Percentiles rank a stretch among this genome's conserved stretches.
phyloP scores from a whole-genome alignment of 2,797 vertebrate genomes.

The Coregonus ussuriensis region DNA sequence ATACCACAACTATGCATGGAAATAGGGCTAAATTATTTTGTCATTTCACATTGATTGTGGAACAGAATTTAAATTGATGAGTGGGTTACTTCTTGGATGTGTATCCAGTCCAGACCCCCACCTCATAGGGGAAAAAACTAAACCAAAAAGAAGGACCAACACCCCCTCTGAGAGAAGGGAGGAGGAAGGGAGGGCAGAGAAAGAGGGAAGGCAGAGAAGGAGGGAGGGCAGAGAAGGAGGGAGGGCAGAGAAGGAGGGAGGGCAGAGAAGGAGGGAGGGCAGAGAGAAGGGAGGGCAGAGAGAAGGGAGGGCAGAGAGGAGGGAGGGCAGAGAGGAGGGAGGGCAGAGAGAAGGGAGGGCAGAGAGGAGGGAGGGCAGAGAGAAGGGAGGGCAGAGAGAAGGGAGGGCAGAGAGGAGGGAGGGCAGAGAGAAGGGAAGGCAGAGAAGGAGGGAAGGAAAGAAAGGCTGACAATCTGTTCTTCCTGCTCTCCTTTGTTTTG shows the following conservation, averaged over 20 bases:
- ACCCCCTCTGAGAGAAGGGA: not conserved
- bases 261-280: not conserved
- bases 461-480: conserved; percentile 33
- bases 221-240: not conserved
- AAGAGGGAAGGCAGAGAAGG: not conserved
- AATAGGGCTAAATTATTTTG: conserved; percentile 19
- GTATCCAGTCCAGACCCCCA: not conserved
- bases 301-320: not conserved
- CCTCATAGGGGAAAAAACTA: not conserved
- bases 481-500: conserved; percentile 50
- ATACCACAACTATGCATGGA: conserved; percentile 32
- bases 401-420: not conserved
- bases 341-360: not conserved
- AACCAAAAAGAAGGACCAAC: conserved; percentile 1
- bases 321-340: not conserved
- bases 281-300: conserved; percentile 6
- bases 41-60: not conserved
- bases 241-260: not conserved
- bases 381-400: not conserved
- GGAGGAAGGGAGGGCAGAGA: not conserved
- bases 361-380: not conserved
- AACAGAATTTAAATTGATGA: not conserved
- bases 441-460: not conserved
- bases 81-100: not conserved
- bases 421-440: too few species aligned